Evolutionary conservation across 1,140 invertebrate species (phyloP).

Genomic region (Yoshiicerus persimilis): DNA sequence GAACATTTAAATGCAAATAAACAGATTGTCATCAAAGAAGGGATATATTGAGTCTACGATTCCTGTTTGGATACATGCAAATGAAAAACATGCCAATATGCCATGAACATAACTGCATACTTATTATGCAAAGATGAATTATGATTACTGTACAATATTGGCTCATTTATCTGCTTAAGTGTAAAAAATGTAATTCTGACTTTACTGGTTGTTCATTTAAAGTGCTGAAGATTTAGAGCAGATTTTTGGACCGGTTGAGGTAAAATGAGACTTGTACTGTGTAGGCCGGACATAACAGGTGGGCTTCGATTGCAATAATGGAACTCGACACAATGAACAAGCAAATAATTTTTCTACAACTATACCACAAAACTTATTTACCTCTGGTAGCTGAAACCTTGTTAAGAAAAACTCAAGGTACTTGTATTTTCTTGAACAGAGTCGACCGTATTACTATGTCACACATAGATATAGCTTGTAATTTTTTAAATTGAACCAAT

Average conservation of each 20-base stretch:
- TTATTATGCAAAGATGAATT: background rate
- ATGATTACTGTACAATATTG: background rate
- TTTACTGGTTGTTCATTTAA: background rate
- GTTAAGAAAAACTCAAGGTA: background rate
- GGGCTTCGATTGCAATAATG: background rate
- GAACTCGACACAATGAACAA: background rate
- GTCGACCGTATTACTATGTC: background rate
- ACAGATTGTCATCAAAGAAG: slow-evolving; percentile 13
- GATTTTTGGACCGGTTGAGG: background rate
- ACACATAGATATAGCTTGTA: background rate
- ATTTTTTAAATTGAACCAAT: slow-evolving; percentile 4
- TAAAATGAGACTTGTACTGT: background rate
- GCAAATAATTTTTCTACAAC: background rate
- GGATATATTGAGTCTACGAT: background rate
- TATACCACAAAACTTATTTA: background rate
- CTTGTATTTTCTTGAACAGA: background rate
- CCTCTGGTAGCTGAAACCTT: background rate
- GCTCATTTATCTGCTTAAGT: background rate
- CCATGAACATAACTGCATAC: background rate
- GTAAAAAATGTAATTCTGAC: background rate
- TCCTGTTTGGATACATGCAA: background rate
- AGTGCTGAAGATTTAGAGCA: background rate
- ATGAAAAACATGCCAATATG: background rate
- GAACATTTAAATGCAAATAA: slow-evolving; percentile 4
- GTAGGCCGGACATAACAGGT: background rate